Base-by-base conservation (phyloP, 2,797 vertebrate species). In the Hydrocynus forskahlii region DNA sequence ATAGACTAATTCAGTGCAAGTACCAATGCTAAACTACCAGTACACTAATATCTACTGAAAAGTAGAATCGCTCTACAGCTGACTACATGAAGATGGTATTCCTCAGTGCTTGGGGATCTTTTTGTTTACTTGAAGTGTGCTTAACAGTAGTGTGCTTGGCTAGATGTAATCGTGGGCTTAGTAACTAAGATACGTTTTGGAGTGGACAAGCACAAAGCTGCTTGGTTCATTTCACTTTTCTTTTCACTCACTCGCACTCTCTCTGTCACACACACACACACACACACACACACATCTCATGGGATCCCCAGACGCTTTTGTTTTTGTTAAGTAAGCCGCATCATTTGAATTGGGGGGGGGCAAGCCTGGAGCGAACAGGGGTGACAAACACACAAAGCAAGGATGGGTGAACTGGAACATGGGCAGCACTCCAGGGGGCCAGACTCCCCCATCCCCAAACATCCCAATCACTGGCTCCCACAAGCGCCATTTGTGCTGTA, bases 301-400 rank as follows among this genome's bases (percentile, higher is more conserved):
- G 74, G 35, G 80, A 72, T 76, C 76, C 78, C 79, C 67, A 81
- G 62, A 84, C 63, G 21, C 66, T 62, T 79, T 82, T 82, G 83
- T 85, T 85, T 85, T 82, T 85, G 83, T 85, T 79, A 79, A 68
- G 83, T 79, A 79, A 82, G 76, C 76, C 72, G 43, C 25, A 82
- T 83, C 71, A 83, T 54, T 79, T 72, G 57, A 17, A 23, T 29
- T 43, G 62, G 25, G 71, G 66, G 62, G 71, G 79, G 29, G 54
- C 23, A 23, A 59, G 62, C 74, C 70, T 79, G 62, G 63, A 69
- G 76, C 29, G 71, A 83, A 79, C 76, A 83, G 57, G 76, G 73
- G 71, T 83, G 81, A 83, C 63, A 83, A 83, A 79, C 63, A 69
- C 71, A 79, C 76, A 83, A 83, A 82, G 80, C 76, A 48, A 80